Conservation (phyloP, 2,113 vertebrate species). For the Danionella cerebrum region DNA sequence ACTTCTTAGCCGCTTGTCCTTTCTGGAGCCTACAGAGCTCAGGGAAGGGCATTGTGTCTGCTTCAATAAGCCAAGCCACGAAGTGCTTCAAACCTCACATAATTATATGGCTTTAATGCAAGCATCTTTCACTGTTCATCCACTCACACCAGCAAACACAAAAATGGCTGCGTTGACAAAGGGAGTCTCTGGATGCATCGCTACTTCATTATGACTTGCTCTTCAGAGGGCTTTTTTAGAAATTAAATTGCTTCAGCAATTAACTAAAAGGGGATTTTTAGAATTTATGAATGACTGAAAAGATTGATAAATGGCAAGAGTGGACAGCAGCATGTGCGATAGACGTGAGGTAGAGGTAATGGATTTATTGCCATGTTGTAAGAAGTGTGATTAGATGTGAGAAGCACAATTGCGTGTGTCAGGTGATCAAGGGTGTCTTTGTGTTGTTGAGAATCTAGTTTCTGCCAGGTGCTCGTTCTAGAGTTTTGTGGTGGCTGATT, state of each 20-base stretch:
- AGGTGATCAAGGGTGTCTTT: neutral
- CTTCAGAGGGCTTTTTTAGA: conserved; percentile 47
- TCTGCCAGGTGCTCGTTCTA: neutral
- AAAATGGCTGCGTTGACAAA: neutral
- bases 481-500: neutral
- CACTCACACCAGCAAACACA: conserved; percentile 5
- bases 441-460: neutral
- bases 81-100: conserved; percentile 43
- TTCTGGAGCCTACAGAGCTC: conserved; percentile 37
- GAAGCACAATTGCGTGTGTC: neutral
- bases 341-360: conserved; percentile 23
- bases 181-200: conserved; percentile 20
- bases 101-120: conserved; percentile 46
- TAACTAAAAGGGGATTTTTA: conserved; percentile 49
- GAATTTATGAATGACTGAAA: conserved; percentile 48
- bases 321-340: conserved; percentile 15
- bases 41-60: conserved; percentile 43
- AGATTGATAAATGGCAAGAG: conserved; percentile 40
- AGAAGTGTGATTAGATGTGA: conserved; percentile 6
- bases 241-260: conserved; percentile 52
- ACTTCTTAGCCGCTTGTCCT: conserved; percentile 44
- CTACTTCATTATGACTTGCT: conserved; percentile 44
- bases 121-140: conserved; percentile 37
- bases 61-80: conserved; percentile 37
- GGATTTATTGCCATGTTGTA: conserved; percentile 38